Conservation (phyloP, 2,888 invertebrate genomes). For the Calameuta filiformis region DNA sequence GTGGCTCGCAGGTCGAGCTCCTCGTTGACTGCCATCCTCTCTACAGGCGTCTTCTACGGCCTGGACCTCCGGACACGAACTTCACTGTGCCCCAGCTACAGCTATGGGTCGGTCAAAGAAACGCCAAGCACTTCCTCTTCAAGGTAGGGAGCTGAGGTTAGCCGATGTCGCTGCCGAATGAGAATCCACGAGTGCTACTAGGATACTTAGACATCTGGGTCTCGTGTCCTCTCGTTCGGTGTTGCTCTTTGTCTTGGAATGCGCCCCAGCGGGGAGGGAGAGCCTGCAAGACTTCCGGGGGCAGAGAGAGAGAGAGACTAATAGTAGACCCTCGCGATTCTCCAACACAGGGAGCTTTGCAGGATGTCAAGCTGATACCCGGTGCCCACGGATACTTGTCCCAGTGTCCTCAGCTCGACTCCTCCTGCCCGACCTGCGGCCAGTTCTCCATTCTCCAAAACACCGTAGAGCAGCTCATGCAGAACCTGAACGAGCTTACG, state of each 20-base stretch:
- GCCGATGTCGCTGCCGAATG: too few relatives aligned
- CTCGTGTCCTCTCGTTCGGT: too few relatives aligned
- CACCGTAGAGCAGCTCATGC: conserved; percentile 83
- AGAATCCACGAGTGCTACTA: too few relatives aligned
- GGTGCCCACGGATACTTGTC: conserved; percentile 87
- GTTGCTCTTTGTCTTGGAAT: too few relatives aligned
- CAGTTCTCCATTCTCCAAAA: conserved; percentile 87
- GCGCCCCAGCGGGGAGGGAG: too few relatives aligned
- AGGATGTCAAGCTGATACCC: conserved; percentile 87
- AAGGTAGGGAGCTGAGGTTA: conserved; percentile 73
- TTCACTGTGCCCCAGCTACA: conserved; percentile 79
- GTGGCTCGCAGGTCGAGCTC: conserved; percentile 85
- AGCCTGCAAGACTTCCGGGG: neutral
- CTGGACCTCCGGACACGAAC: conserved; percentile 80
- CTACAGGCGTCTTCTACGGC: conserved; percentile 81
- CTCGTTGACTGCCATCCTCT: conserved; percentile 88
- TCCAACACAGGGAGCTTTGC: conserved; percentile 81
- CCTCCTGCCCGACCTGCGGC: conserved; percentile 90
- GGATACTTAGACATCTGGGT: too few relatives aligned
- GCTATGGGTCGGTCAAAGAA: conserved; percentile 90
- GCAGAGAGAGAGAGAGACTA: conserved; percentile 3
- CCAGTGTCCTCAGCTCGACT: conserved; percentile 88
- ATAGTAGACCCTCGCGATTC: neutral
- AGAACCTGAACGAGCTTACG: conserved; percentile 84
- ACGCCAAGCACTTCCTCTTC: conserved; percentile 85